phyloP scores from a whole-genome alignment of 2,888 invertebrate species.

The Abrostola triplasia region DNA sequence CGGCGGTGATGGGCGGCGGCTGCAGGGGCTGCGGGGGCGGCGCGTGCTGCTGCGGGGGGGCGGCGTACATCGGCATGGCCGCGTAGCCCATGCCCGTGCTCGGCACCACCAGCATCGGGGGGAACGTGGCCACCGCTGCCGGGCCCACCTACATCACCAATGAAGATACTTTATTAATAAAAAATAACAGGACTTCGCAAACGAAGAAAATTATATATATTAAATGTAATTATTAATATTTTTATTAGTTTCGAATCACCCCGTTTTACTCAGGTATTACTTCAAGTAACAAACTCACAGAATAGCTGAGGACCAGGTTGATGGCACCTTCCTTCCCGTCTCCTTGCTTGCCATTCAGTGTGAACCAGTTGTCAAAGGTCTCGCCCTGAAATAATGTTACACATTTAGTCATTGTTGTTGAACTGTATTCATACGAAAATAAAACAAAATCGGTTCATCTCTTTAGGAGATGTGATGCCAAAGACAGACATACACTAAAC shows the following conservation, averaged over 20 bases:
- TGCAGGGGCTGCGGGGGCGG: slow-evolving; percentile 59
- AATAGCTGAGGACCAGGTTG: slow-evolving; percentile 95
- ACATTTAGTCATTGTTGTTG: not conserved
- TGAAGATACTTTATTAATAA: too few species aligned
- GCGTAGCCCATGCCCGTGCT: slow-evolving; percentile 87
- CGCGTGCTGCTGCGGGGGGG: slow-evolving; percentile 63
- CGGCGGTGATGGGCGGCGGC: slow-evolving; percentile 69
- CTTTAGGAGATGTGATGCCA: too few species aligned
- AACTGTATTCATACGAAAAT: not conserved
- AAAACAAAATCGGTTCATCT: not conserved
- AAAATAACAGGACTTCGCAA: too few species aligned
- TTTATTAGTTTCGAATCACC: too few species aligned
- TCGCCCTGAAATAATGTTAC: slow-evolving; percentile 89
- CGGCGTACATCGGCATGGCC: slow-evolving; percentile 84
- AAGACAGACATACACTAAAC: too few species aligned
- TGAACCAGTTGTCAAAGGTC: slow-evolving; percentile 98
- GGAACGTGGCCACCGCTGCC: slow-evolving; percentile 84
- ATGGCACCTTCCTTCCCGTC: slow-evolving; percentile 98
- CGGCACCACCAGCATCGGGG: slow-evolving; percentile 92
- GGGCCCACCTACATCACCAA: slow-evolving; percentile 73
- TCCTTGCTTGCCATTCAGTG: slow-evolving; percentile 97
- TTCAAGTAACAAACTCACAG: slow-evolving; percentile 88
- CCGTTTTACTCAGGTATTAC: too few species aligned
- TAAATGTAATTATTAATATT: too few species aligned
- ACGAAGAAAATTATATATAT: too few species aligned